These are phyloP conservation scores for Microchirus variegatus DNA, from an alignment of 2,797 vertebrate species.

Conservation along the genomic window DNA sequence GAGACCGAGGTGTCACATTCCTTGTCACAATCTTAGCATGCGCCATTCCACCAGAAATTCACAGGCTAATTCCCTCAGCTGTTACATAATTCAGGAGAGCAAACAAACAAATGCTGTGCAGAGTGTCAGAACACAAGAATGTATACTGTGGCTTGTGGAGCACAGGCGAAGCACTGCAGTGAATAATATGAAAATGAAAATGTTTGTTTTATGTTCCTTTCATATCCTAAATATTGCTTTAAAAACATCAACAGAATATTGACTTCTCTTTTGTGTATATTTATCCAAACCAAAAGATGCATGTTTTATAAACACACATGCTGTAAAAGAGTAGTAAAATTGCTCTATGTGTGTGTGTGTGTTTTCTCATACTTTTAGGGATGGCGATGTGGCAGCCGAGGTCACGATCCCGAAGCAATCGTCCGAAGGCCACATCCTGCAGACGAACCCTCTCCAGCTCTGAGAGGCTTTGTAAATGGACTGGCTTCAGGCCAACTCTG, in stretches of 20 bases:
- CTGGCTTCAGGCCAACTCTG: constrained; percentile 90
- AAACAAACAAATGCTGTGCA: neutral
- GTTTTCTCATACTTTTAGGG: constrained; percentile 89
- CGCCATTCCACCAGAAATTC: constrained; percentile 8
- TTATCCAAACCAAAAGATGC: no score
- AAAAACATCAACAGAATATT: no score
- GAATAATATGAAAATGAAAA: no score
- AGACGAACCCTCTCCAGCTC: constrained; percentile 94
- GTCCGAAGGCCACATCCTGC: constrained; percentile 93
- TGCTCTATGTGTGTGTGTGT: neutral
- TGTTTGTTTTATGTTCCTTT: neutral
- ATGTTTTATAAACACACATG: no score
- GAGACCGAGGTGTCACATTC: constrained; percentile 9
- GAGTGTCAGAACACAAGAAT: constrained; percentile 3
- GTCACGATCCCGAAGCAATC: constrained; percentile 91
- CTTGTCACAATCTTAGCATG: constrained; percentile 8
- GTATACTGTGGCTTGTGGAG: neutral
- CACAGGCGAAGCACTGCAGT: neutral
- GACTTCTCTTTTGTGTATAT: no score
- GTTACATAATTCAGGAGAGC: neutral
- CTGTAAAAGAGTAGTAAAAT: neutral
- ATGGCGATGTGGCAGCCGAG: constrained; percentile 95
- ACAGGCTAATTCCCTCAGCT: neutral
- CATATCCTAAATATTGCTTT: neutral
- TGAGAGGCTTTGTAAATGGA: constrained; percentile 94